Base-by-base conservation (phyloP, 1,140 invertebrate genomes). In the Euglossa dilemma region DNA sequence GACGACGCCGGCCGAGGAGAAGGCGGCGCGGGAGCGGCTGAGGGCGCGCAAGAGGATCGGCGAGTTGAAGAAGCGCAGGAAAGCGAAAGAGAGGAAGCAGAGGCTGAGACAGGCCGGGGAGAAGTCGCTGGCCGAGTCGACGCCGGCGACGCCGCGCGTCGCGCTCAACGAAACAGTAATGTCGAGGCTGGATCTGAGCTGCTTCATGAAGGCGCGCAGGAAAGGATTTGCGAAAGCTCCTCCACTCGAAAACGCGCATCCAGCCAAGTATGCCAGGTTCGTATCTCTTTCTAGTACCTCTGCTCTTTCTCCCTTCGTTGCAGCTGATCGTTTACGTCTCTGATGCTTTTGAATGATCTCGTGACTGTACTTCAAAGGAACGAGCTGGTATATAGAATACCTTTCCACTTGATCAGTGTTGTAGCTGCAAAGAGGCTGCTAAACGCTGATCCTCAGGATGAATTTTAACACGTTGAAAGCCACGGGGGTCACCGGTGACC, bases 161-260 rank as follows among this genome's bases (percentile, higher is more conserved):
- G 89, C 73, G 61, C 85, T 92, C 74, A 93, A 93, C 82, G 91
- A 91, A 84, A 93, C 92, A 74, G 87, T 91, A 70, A 85, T 87
- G 57, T 83, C 90, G 25, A 88, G 83, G 74, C 74, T 94, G 67
- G 93, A 94, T 88, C 70, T 92, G 50, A 94, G 92, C 86, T 94
- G 93, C 83, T 86, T 85, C 45, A 83, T 85, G 56, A 93, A 91
- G 87, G 87, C 56, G 23, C 81, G 66, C 11, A 84, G 86, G 85
- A 85, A 90, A 85, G 87, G 87, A 85, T 86, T 92, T 74, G 85
- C 91, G 47, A 93, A 92, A 88, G 92, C 93, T 20, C 92, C 93
- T 9, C 67, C 52, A 64, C 85, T 92, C 52, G 84, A 91, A 25
- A 88, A 93, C 75, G 92, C 93, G 47, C 76, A 85, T 61, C 86